Evolutionary conservation across 2,113 vertebrate species (phyloP).

Genomic region (Pleuronectes platessa): DNA sequence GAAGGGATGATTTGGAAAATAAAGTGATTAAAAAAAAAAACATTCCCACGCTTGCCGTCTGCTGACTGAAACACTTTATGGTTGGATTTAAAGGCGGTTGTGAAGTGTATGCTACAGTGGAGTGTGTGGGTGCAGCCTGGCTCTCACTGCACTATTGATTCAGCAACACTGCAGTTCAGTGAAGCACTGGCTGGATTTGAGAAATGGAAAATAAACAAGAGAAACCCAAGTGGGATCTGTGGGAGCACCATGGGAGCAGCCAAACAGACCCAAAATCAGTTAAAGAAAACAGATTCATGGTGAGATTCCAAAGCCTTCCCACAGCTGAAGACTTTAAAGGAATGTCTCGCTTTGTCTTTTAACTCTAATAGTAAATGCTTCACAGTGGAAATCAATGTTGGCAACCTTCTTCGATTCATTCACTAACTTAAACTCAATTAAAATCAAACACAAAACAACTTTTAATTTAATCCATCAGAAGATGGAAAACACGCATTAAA

Average conservation of each 20-base stretch:
- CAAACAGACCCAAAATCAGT: conserved; percentile 15
- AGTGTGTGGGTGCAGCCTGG: conserved; percentile 47
- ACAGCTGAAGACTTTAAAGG: conserved; percentile 1
- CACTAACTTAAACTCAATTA: background rate
- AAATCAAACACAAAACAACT: background rate
- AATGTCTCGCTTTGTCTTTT: background rate
- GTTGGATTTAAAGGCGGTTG: conserved; percentile 37
- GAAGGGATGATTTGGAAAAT: conserved; percentile 9
- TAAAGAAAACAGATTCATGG: conserved; percentile 25
- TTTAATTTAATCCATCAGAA: no score
- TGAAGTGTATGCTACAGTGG: conserved; percentile 35
- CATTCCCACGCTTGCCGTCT: conserved; percentile 43
- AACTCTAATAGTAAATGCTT: background rate
- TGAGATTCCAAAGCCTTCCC: conserved; percentile 7
- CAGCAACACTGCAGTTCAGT: conserved; percentile 55
- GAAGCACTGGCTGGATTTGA: conserved; percentile 32
- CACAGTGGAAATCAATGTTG: background rate
- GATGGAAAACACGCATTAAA: no score
- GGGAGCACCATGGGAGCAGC: conserved; percentile 28
- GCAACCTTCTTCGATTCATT: background rate
- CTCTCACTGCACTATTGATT: conserved; percentile 58
- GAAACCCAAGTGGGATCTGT: conserved; percentile 39
- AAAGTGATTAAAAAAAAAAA: conserved; percentile 35
- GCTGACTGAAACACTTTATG: conserved; percentile 39
- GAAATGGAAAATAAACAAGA: conserved; percentile 61